Evolutionary conservation across 2,888 invertebrate genomes (phyloP).

Genomic region (Himalopsyche kuldschensis): DNA sequence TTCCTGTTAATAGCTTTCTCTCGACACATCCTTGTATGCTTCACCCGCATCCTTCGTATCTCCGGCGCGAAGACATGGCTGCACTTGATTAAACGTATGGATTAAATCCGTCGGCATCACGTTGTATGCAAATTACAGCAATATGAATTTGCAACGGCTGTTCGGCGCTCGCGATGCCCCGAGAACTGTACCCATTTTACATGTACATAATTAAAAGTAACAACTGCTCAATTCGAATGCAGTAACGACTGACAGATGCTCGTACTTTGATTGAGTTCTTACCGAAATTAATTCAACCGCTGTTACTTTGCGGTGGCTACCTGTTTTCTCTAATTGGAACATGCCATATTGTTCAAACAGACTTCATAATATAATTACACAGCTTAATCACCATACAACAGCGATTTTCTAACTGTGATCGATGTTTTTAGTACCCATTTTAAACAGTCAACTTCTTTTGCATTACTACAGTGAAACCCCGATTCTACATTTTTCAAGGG

Average conservation of each 20-base stretch:
- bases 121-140: slow-evolving; percentile 33
- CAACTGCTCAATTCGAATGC: slow-evolving; percentile 20
- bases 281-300: background rate
- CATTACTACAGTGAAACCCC: too few relatives aligned
- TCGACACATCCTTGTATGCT: background rate
- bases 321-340: background rate
- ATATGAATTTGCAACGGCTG: slow-evolving; percentile 19
- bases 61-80: slow-evolving; percentile 24
- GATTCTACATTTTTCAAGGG: too few relatives aligned
- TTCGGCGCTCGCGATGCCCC: background rate
- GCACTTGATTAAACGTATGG: slow-evolving; percentile 39
- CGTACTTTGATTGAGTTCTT: slow-evolving; percentile 12
- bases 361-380: too few relatives aligned
- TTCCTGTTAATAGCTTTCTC: slow-evolving; percentile 1
- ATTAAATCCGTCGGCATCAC: slow-evolving; percentile 28
- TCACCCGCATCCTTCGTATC: background rate
- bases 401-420: too few relatives aligned
- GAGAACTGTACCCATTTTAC: slow-evolving; percentile 19
- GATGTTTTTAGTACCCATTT: too few relatives aligned
- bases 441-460: too few relatives aligned
- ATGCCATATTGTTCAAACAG: background rate
- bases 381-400: too few relatives aligned
- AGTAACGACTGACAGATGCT: slow-evolving; percentile 29
- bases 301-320: background rate
- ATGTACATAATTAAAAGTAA: slow-evolving; percentile 36